phyloP scores from a whole-genome alignment of 2,113 vertebrate genomes.

The Rhea pennata region DNA sequence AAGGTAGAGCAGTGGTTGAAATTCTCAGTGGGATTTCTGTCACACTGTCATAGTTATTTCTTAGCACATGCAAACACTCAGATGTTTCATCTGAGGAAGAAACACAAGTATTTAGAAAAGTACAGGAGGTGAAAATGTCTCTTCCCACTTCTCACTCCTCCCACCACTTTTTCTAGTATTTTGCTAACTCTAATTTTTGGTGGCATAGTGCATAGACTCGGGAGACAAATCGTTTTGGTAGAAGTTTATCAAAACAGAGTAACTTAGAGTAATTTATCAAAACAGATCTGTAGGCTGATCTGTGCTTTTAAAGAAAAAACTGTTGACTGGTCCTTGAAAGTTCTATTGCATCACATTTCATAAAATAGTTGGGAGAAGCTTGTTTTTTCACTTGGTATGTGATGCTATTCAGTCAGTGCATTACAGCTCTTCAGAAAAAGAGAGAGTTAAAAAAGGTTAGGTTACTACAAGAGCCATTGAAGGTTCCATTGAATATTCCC shows the following conservation, averaged over 20 bases:
- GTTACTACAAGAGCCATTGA: not conserved
- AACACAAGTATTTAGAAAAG: not conserved
- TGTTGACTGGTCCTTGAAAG: not conserved
- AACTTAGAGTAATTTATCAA: not conserved
- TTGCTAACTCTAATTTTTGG: not conserved
- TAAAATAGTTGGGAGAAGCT: not conserved
- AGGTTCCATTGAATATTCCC: constrained; percentile 46
- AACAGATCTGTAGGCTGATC: not conserved
- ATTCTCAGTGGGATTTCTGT: not conserved
- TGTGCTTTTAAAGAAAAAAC: not conserved
- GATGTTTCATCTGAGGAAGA: not conserved
- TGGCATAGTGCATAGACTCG: not conserved
- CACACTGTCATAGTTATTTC: not conserved
- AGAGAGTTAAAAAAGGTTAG: not conserved
- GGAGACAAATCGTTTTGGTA: not conserved
- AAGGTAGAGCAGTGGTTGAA: not conserved
- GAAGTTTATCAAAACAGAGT: not conserved
- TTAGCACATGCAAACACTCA: not conserved
- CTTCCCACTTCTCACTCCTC: rapidly evolving
- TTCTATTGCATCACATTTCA: not conserved
- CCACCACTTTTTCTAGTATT: not conserved
- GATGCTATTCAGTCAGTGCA: not conserved
- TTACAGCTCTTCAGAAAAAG: not conserved
- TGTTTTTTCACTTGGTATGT: not conserved
- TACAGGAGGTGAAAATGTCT: not conserved